These are phyloP conservation scores for Paralichthys olivaceus DNA, from an alignment of 2,113 vertebrate species.

Conservation along the genomic window DNA sequence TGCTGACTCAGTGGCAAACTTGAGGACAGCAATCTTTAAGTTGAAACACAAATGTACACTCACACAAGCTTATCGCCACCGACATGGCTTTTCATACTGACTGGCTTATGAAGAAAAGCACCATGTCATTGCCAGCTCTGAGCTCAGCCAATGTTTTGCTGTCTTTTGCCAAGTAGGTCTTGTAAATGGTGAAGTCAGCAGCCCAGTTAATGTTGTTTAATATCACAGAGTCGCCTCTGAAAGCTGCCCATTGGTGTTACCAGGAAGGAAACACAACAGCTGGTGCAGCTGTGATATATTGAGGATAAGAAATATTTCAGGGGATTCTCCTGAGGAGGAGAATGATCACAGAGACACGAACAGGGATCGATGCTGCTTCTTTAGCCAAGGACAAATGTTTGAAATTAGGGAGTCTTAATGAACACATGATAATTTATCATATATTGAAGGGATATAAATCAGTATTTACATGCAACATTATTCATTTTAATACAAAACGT, in stretches of 20 bases:
- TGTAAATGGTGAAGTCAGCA: constrained; percentile 20
- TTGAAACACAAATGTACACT: not conserved
- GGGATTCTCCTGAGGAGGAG: too few species aligned
- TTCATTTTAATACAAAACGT: not conserved
- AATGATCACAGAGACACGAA: not conserved
- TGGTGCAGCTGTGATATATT: too few species aligned
- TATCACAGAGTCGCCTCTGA: not conserved
- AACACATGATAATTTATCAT: not conserved
- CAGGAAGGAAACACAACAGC: not conserved
- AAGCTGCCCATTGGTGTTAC: not conserved
- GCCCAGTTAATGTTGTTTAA: not conserved
- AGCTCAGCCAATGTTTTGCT: constrained; percentile 10
- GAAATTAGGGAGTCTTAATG: too few species aligned
- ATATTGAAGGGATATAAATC: not conserved
- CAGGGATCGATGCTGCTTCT: too few species aligned
- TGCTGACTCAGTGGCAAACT: not conserved
- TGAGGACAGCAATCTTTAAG: not conserved
- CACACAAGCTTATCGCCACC: not conserved
- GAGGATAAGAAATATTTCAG: too few species aligned
- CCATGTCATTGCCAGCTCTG: not conserved
- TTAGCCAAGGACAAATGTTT: too few species aligned
- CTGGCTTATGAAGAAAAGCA: not conserved
- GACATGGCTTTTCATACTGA: not conserved
- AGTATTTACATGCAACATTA: not conserved
- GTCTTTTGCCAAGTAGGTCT: constrained; percentile 19